Base-by-base conservation (phyloP, 2,888 invertebrate genomes). In the Portevinia maculata region DNA sequence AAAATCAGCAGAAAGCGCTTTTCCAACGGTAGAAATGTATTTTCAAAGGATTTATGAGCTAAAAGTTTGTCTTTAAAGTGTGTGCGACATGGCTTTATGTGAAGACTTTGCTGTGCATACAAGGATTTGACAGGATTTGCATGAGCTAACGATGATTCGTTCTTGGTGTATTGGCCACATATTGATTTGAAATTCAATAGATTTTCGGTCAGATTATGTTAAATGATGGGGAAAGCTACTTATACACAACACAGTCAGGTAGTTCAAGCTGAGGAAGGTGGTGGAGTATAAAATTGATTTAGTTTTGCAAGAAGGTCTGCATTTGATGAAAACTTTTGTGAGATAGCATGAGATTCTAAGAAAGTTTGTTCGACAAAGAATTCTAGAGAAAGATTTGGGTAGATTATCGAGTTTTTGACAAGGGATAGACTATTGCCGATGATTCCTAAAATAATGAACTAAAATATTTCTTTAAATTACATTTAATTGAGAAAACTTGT, bases 141-240 rank as follows among this genome's bases (percentile, higher is more conserved):
- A 74, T 74, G 44, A 11, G 30, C 4, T 19, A 65, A 34, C 19
- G 37, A 57, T 55, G 62, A 53, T 53, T 52, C 17, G 1, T 65
- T 41, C 11, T 48, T 24, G 28, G 17, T 62, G 41, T 46, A 37
- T 55, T 60, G 46, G 55, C 46, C 62, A 46, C 37, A 65, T 74
- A 74, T 74, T 57, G 65, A 74, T 65, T 74, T 55, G 74, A 8
- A 52, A 59, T 65, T 74, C 50, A 32, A 50, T 30, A 44, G 59
- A 59, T 65, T 50, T 57, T 41, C 11, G 74, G 65, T 74, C 50
- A 65, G 65, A 64, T 59, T 57, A 59, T 46, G 39, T 44, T 67
- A 41, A 67, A 53, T 53, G 65, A 52, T 67, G 52, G 44, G 7
- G 11, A 53, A 67, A 67, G 41, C 53, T 52, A 17, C 41, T 24